Base-by-base conservation (phyloP, 2,797 vertebrate species). In the Onychomys arenicola region DNA sequence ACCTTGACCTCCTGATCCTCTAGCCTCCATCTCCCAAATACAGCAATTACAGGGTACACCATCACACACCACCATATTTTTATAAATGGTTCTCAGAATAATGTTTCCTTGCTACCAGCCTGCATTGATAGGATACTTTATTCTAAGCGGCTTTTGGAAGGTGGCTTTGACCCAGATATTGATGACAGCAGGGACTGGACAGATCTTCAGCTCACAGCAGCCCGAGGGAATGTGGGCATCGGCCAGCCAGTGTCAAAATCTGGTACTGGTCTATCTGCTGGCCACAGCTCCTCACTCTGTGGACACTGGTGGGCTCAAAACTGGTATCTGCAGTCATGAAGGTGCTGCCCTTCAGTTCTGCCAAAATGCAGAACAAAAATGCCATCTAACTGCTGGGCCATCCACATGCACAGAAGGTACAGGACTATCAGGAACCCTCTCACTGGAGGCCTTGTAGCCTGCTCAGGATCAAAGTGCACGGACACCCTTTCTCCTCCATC, bases 401-500 rank as follows among this genome's bases (percentile, higher is more conserved):
- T 29, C 23, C 4, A 6, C 12, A 27, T 37, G 34, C n/a, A 59
- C 55, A 61, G 55, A 55, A 55, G n/a, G n/a, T 27, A 14, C 34
- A 55, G 78, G 34, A 81, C 21, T 81, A 37, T 25, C 32, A 81
- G 78, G 78, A 59, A 27, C 12, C 12, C 23, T 37, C 55, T 82
- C 12, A 29, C 3, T 40, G 14, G 80, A 61, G 23, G 6, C 25
- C n/a, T 21, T 2, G 19, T 17, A 37, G 78, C 9, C 23, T 25
- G 80, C n/a, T 27, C 55, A 40, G 37, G 25, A 25, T 40, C 14
- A 17, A 11, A 5, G 19, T 21, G 16, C 0, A 99, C 99, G 99
- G 99, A 99, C 98, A 99, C 99, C 98, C 99, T 99, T 99, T 32
- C 98, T 99, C 67, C 99, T 99, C 95, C 99, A 99, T 98, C 99